Evolutionary conservation across 2,888 invertebrate genomes (phyloP).

Genomic region (Meiosimyza decipiens): DNA sequence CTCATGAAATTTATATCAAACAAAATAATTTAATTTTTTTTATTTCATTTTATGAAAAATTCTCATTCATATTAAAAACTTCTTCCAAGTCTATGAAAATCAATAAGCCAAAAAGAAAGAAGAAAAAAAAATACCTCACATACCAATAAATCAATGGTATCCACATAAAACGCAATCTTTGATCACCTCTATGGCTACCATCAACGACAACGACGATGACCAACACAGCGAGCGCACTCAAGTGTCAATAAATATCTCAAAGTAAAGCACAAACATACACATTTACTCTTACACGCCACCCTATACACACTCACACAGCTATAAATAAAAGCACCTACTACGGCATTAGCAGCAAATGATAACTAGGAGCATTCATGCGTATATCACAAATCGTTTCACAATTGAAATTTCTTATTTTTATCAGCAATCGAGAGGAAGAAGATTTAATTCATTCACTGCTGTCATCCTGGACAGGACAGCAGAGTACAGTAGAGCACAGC

Average conservation of each 20-base stretch:
- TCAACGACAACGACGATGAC: not conserved
- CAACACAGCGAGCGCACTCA: not conserved
- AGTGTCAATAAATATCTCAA: conserved; percentile 10
- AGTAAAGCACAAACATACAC: not conserved
- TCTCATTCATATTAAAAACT: too few relatives aligned
- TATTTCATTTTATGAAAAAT: too few relatives aligned
- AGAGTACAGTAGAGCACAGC: not conserved
- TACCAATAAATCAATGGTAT: too few relatives aligned
- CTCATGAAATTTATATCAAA: too few relatives aligned
- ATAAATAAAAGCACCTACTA: not conserved
- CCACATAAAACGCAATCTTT: too few relatives aligned
- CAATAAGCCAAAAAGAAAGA: too few relatives aligned
- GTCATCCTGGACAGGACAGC: not conserved
- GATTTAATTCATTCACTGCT: too few relatives aligned
- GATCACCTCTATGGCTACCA: not conserved
- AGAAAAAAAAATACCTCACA: too few relatives aligned
- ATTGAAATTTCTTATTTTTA: conserved; percentile 16
- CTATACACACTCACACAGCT: not conserved
- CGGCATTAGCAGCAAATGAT: not conserved
- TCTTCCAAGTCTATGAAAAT: too few relatives aligned
- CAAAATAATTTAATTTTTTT: too few relatives aligned
- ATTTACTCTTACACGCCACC: not conserved
- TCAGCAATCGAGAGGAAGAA: not conserved
- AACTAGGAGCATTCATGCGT: conserved; percentile 12
- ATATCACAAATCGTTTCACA: conserved; percentile 17